Base-by-base conservation (phyloP, 2,888 invertebrate genomes). In the Odontomyia ornata region DNA sequence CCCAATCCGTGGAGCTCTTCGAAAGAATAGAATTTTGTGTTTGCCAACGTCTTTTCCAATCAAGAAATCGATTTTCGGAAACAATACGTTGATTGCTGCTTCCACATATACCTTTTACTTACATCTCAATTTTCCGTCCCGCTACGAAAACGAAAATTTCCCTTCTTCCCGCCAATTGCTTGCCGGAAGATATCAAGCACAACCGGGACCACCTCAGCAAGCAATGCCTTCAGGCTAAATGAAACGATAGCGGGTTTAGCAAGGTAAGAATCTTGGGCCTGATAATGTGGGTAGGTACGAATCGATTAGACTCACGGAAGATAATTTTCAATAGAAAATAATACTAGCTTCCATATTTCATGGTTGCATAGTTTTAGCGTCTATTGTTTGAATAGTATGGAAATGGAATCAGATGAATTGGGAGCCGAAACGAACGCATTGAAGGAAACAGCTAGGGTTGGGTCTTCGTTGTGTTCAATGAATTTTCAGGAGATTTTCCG, bases 331-430 rank as follows among this genome's bases (percentile, higher is more conserved):
- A 71, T 30, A 28, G 64, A 64, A 64, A 64, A 30, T 64, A 15
- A 64, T 27, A 30, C 71, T 21, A 47, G 27, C 47, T 71, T 47
- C 47, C 71, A 71, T 71, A 71, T 71, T 71, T 71, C 71, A 71
- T 28, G 71, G 25, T 47, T 71, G 28, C 71, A 71, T 71, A 71
- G 71, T 71, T 71, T 71, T 52, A 71, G 71, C 71, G 27, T 71
- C 71, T 71, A 71, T 71, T 71, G 71, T 71, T 71, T 47, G 71
- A 47, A 27, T 30, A 64, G 28, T 52, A 71, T 71, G 71, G 71
- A 71, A 71, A 71, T 71, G 46, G 47, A 52, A 60, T 60, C 52
- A 23, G 25, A 25, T 18, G 60, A 25, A 60, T 60, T 7, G 21
- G 25, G 25, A 11, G 13, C 60, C 60, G 60, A 25, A 52, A 46